Base-by-base conservation (phyloP, 2,888 invertebrate species). In the Athalia rosae region DNA sequence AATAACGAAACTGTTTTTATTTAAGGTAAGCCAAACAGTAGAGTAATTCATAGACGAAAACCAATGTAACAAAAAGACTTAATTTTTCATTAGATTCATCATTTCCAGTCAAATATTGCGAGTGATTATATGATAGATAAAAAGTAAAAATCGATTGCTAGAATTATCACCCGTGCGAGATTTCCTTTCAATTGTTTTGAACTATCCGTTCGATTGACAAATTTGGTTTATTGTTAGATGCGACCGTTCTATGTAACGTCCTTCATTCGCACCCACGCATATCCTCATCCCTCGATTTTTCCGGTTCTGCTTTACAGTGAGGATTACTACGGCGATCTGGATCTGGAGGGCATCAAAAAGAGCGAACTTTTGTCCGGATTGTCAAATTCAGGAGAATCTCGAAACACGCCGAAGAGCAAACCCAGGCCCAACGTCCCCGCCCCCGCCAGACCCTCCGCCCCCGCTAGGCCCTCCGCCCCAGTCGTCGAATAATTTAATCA, bases 321-420 rank as follows among this genome's bases (percentile, higher is more conserved):
- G 94, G 97, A 97, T 94, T 97, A 97, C 94, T 97, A 97, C 90
- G 97, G 97, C 85, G 97, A 97, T 91, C 92, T 97, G 94, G 97
- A 97, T 92, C 93, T 97, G 93, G 97, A 97, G 95, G 94, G 95
- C 92, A 96, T 97, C 94, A 95, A 96, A 92, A 97, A 97, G 94
- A 96, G 96, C 92, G 97, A 97, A 91, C 94, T 97, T 86, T 93
- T 96, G 89, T 93, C 96, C 87, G 97, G 97, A 86, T 92, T 95
- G 87, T 93, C 93, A 87, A 92, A 92, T 89, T 92, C 92, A 85
- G 92, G 93, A 85, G 91, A 92, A 85, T 84, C 90, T 85, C 90
- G 90, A 89, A 92, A 92, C 90, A 89, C 91, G 84, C 90, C 91
- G 88, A 91, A 91, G 88, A 91, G 89, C 90, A 92, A 93, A 87